Evolutionary conservation across 2,888 invertebrate species (phyloP).

Genomic region (Zaprionus bogoriensis): DNA sequence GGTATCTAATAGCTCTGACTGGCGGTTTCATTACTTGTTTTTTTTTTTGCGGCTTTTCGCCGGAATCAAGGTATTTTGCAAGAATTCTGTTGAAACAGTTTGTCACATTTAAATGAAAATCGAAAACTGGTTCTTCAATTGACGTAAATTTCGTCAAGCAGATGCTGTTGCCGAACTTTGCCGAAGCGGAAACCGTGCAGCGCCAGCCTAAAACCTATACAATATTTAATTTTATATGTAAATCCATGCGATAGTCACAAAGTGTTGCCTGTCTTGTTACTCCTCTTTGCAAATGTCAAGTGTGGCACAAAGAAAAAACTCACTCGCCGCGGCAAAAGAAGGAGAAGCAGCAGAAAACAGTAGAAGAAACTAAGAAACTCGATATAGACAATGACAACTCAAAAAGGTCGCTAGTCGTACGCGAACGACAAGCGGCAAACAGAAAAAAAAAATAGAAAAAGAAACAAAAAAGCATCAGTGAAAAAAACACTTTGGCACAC

Average conservation of each 20-base stretch:
- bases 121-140: slow-evolving; percentile 62
- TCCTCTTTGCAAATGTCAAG: slow-evolving; percentile 66
- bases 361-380: slow-evolving; percentile 31
- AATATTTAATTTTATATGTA: slow-evolving; percentile 60
- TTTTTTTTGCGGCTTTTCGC: slow-evolving; percentile 8
- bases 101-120: slow-evolving; percentile 46
- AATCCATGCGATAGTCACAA: slow-evolving; percentile 39
- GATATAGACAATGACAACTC: slow-evolving; percentile 66
- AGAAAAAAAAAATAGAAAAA: neutral
- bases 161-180: slow-evolving; percentile 29
- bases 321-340: no score
- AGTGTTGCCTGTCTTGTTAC: slow-evolving; percentile 34
- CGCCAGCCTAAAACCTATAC: slow-evolving; percentile 34
- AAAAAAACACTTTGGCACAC: slow-evolving; percentile 55
- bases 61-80: slow-evolving; percentile 39
- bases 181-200: slow-evolving; percentile 50
- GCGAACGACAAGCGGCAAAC: slow-evolving; percentile 40
- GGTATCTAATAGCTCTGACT: no score
- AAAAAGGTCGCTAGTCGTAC: slow-evolving; percentile 57
- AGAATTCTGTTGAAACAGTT: slow-evolving; percentile 48
- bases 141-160: slow-evolving; percentile 49
- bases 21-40: no score
- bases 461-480: neutral
- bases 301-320: no score
- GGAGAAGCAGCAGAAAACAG: slow-evolving; percentile 4